phyloP scores from a whole-genome alignment of 2,888 invertebrate genomes.

The Lissonota sp. region DNA sequence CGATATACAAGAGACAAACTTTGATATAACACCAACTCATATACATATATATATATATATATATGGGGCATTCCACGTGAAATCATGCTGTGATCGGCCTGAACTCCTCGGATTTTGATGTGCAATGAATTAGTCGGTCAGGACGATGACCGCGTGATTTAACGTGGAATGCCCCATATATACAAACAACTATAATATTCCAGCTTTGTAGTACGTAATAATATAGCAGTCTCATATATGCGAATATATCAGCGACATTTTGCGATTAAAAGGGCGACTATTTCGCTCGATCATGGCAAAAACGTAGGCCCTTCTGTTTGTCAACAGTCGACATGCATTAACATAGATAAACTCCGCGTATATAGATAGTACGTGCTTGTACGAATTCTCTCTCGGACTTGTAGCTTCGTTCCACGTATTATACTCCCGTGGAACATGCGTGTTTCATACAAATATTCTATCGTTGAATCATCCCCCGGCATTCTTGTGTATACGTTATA shows the following conservation, averaged over 20 bases:
- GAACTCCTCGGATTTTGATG: too few species aligned
- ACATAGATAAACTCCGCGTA: conserved; percentile 26
- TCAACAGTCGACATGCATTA: not conserved
- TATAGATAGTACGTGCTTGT: conserved; percentile 36
- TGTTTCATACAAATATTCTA: conserved; percentile 47
- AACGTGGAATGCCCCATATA: too few species aligned
- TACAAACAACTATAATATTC: conserved; percentile 1
- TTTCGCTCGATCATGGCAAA: too few species aligned
- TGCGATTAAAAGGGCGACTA: too few species aligned
- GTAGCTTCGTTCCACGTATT: conserved; percentile 47
- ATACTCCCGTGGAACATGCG: conserved; percentile 27
- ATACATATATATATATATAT: too few species aligned
- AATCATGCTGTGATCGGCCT: too few species aligned
- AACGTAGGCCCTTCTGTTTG: too few species aligned
- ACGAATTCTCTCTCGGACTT: conserved; percentile 37
- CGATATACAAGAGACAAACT: not conserved
- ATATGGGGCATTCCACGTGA: too few species aligned
- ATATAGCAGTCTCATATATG: conserved; percentile 25
- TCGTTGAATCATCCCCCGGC: conserved; percentile 9
- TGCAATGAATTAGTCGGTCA: too few species aligned
- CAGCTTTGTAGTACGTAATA: conserved; percentile 33
- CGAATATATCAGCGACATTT: not conserved
- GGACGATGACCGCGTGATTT: too few species aligned
- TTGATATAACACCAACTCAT: not conserved
- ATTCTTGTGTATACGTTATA: conserved; percentile 5